Evolutionary conservation across 2,113 vertebrate genomes (phyloP).

Genomic region (Mustelus asterias): DNA sequence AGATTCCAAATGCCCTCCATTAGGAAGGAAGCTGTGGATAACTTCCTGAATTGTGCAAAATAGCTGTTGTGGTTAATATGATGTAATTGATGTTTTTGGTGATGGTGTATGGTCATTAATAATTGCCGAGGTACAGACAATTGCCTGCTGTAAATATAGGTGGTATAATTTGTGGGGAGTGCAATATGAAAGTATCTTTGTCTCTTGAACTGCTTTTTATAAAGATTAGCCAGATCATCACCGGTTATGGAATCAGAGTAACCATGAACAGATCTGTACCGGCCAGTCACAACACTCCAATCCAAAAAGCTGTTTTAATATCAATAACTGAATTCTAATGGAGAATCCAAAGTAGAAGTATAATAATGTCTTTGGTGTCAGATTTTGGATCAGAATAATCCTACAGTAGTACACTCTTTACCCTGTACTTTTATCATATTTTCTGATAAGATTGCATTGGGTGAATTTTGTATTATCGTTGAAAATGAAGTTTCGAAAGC

Average conservation of each 20-base stretch:
- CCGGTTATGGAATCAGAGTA: background rate
- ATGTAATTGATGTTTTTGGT: background rate
- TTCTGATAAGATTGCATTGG: no score
- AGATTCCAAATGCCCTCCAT: background rate
- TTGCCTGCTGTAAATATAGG: background rate
- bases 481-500: no score
- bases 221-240: background rate
- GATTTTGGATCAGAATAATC: no score
- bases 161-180: background rate
- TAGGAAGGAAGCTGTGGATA: background rate
- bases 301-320: background rate
- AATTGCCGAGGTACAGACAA: background rate
- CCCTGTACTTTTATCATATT: no score
- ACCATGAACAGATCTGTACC: background rate
- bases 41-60: background rate
- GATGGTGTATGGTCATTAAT: background rate
- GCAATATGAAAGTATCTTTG: background rate
- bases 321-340: background rate
- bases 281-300: background rate
- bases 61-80: background rate
- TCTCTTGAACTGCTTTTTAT: background rate
- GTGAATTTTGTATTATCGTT: no score
- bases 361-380: no score
- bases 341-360: background rate
- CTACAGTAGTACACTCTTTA: no score